Evolutionary conservation across 2,888 invertebrate genomes (phyloP), one percentile per base, ranked within the genome.

Genomic region (Eledona agricola): DNA sequence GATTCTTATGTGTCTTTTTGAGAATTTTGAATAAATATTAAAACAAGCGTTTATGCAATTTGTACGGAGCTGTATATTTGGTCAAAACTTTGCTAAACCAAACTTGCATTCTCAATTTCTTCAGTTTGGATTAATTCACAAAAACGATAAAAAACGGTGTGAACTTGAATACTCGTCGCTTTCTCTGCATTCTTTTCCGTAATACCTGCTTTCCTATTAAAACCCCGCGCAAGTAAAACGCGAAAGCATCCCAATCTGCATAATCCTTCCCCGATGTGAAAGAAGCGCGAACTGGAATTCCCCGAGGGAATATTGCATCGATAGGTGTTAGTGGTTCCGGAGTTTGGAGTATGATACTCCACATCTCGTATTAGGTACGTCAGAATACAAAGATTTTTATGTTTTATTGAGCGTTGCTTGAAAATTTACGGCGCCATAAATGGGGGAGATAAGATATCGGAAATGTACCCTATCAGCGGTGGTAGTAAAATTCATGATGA

Each of bases 271-370:
- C n/a, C n/a, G n/a, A n/a, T 40, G 10, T 16, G 13, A 13, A 3
- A 17, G 16, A 17, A 25, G 25, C 10, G n/a, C 20, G 25, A 38
- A 5, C 4, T 12, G 40, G 28, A 40, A 40, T 40, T 28, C 40
- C 40, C 19, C 9, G 5, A 26, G 13, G 40, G 40, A 26, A 40
- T 40, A 28, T 40, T 29, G 28, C 20, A 28, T 28, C 28, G 40
- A 40, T 40, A 40, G 40, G 40, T 40, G 40, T 40, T 40, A 28
- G 40, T 40, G 40, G 28, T 40, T 26, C 29, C 10, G 6, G 26
- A 26, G 23, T 37, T 19, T 29, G 9, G 11, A 1, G 12, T 10
- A 15, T n/a, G 42, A 12, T 23, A 19, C 15, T 20, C 13, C 13
- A 37, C 22, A 23, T 9, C 9, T 10, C 19, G n/a, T 11, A 6